Evolutionary conservation across 2,113 vertebrate genomes (phyloP).

Genomic region (Cervus canadensis): DNA sequence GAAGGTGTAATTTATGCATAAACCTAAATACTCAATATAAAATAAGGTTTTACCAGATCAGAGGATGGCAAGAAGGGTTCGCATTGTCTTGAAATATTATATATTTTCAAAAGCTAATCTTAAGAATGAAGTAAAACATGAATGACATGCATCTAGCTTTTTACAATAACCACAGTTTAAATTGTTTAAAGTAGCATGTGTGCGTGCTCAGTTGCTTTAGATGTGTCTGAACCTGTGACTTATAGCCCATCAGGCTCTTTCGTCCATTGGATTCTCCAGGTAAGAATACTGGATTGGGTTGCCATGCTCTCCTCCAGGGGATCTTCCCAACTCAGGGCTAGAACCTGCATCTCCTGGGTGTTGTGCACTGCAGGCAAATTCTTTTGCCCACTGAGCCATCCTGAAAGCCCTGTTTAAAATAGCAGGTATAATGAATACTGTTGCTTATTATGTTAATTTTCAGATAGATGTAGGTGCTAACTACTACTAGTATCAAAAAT

Average conservation of each 20-base stretch:
- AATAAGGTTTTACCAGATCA: slow-evolving; percentile 83
- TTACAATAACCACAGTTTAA: slow-evolving; percentile 79
- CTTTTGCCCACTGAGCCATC: background rate
- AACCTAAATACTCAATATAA: slow-evolving; percentile 84
- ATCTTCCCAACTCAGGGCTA: background rate
- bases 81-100: slow-evolving; percentile 83
- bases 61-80: slow-evolving; percentile 82
- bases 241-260: background rate
- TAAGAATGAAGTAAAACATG: slow-evolving; percentile 80
- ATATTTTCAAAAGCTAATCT: slow-evolving; percentile 83
- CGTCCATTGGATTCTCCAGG: background rate
- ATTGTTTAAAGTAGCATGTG: background rate
- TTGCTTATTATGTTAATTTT: slow-evolving; percentile 84
- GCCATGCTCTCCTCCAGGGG: background rate
- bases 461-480: slow-evolving; percentile 86
- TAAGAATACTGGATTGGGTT: background rate
- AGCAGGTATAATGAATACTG: slow-evolving; percentile 83
- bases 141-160: slow-evolving; percentile 86
- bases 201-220: background rate
- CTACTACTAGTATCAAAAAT: slow-evolving; percentile 86
- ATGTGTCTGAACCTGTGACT: background rate
- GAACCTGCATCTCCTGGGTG: background rate
- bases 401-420: slow-evolving; percentile 1
- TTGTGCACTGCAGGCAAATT: background rate
- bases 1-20: slow-evolving; percentile 82